Percentiles rank a stretch among this genome's conserved stretches.
Evolutionary conservation across 2,888 invertebrate genomes (phyloP).

Genomic region (Orgyia antiqua): DNA sequence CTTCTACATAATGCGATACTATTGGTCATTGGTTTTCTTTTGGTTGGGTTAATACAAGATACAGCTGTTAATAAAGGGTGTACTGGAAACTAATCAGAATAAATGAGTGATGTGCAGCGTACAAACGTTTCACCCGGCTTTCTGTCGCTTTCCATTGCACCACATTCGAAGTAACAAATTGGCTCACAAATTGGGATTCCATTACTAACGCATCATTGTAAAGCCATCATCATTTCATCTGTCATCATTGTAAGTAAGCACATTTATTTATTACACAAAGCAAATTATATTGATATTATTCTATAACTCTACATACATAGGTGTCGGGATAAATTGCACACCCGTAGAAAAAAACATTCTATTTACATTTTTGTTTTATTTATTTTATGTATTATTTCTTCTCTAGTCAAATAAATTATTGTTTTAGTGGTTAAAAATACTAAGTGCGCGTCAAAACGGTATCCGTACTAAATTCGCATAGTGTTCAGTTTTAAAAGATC

Average conservation of each 20-base stretch:
- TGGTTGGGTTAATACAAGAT: conserved; percentile 79
- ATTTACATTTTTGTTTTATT: not conserved
- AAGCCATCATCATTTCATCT: conserved; percentile 69
- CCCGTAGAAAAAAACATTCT: conserved; percentile 1
- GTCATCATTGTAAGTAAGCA: conserved; percentile 74
- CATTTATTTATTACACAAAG: conserved; percentile 36
- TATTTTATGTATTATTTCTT: not conserved
- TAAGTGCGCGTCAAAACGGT: too few species aligned
- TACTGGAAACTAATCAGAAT: conserved; percentile 75
- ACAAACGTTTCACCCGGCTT: conserved; percentile 60
- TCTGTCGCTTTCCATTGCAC: conserved; percentile 78
- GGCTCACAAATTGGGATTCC: conserved; percentile 74
- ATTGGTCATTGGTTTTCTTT: conserved; percentile 77
- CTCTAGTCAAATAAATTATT: too few species aligned
- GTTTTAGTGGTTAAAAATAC: too few species aligned
- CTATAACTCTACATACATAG: conserved; percentile 36
- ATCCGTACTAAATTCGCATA: too few species aligned
- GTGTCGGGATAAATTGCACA: conserved; percentile 34
- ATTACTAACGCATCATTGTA: conserved; percentile 78
- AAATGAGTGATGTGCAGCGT: conserved; percentile 53
- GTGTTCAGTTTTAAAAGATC: too few species aligned
- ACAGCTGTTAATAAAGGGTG: conserved; percentile 74
- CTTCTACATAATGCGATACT: conserved; percentile 73
- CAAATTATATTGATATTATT: not conserved
- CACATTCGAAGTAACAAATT: conserved; percentile 72